Conservation (phyloP, 2,888 invertebrate genomes). For the Hirudinaria manillensis region DNA sequence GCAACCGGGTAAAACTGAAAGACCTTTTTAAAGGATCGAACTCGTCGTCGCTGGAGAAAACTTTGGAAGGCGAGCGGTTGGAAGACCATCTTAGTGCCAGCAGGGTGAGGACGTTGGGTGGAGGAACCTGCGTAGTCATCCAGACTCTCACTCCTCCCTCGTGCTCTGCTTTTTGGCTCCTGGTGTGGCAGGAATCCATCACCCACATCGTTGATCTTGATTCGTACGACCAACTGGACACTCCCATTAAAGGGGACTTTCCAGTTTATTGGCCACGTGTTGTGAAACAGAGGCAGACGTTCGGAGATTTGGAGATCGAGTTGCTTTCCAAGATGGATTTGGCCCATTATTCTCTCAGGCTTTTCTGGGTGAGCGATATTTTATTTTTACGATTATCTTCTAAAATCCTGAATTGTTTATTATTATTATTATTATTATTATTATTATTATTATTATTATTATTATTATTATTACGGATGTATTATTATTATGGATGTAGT, state of each 20-base stretch:
- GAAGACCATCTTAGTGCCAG: conserved; percentile 39
- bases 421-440: neutral
- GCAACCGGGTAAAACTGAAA: conserved; percentile 35
- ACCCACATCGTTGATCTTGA: conserved; percentile 36
- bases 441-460: neutral
- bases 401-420: neutral
- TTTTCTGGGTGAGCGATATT: conserved; percentile 16
- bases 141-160: conserved; percentile 35
- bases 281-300: neutral
- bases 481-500: no score
- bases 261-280: conserved; percentile 18
- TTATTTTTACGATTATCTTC: neutral
- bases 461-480: neutral
- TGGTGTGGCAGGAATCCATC: conserved; percentile 37
- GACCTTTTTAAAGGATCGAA: neutral
- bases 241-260: neutral
- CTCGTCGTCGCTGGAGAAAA: neutral
- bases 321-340: neutral
- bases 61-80: neutral
- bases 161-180: conserved; percentile 36
- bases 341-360: conserved; percentile 21
- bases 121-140: conserved; percentile 36
- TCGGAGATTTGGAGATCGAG: conserved; percentile 14
- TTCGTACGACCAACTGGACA: conserved; percentile 17
- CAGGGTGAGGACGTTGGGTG: conserved; percentile 30